Conservation (phyloP, 2,797 vertebrate species). For the Xerus rutilus region DNA sequence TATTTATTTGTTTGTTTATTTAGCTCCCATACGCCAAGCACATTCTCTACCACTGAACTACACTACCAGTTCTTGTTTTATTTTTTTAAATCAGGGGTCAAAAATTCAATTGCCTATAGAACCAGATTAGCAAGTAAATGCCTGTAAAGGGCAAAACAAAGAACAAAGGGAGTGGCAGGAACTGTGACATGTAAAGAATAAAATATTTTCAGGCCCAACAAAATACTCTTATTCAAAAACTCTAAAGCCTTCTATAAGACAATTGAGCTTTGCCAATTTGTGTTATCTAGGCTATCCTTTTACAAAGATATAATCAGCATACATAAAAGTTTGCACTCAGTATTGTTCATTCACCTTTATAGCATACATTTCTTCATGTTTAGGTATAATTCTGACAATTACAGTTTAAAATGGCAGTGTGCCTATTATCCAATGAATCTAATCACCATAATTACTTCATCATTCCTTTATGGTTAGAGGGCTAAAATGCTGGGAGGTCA, state of each 20-base stretch:
- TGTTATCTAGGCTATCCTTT: neutral
- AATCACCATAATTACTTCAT: neutral
- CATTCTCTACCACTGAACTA: neutral
- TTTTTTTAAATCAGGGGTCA: constrained; percentile 9
- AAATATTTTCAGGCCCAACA: neutral
- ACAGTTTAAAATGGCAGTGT: neutral
- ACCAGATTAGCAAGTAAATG: neutral
- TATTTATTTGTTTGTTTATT: neutral
- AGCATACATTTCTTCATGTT: neutral
- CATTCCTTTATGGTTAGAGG: neutral
- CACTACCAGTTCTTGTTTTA: neutral
- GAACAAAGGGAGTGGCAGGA: neutral
- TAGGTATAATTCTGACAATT: neutral
- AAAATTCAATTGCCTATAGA: constrained; percentile 15
- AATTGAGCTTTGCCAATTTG: neutral
- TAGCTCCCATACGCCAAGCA: neutral
- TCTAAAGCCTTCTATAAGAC: neutral
- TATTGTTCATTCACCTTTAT: neutral
- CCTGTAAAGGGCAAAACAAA: neutral
- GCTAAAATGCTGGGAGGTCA: neutral
- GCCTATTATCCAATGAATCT: neutral
- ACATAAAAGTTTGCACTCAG: neutral
- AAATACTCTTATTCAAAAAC: neutral
- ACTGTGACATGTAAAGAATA: neutral
- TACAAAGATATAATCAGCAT: neutral